Percentiles rank a stretch among this genome's conserved stretches.
phyloP scores from a whole-genome alignment of 2,888 invertebrate genomes.

The Drosophila borealis region DNA sequence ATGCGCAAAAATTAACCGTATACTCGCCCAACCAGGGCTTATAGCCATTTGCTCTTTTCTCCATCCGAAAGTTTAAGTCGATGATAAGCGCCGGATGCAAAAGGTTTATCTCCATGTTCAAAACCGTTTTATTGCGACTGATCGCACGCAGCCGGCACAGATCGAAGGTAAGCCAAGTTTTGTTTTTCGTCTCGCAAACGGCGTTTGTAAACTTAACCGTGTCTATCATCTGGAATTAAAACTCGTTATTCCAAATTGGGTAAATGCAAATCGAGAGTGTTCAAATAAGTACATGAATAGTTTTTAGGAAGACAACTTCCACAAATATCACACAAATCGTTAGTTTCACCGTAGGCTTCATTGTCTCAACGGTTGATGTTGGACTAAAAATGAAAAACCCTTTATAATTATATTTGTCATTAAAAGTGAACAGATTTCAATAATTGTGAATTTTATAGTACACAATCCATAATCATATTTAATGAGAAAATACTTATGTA shows the following conservation, averaged over 20 bases:
- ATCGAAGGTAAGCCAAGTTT: slow-evolving; percentile 14
- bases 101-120: slow-evolving; percentile 4
- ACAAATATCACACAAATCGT: background rate
- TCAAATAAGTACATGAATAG: background rate
- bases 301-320: background rate
- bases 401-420: too few species aligned
- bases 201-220: slow-evolving; percentile 22
- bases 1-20: slow-evolving; percentile 9
- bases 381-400: background rate
- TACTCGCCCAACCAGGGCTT: slow-evolving; percentile 16
- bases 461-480: too few species aligned
- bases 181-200: slow-evolving; percentile 22
- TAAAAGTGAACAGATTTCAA: too few species aligned
- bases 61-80: background rate
- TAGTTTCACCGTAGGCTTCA: background rate
- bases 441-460: too few species aligned
- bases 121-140: slow-evolving; percentile 2
- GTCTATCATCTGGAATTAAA: background rate
- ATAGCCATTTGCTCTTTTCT: slow-evolving; percentile 31
- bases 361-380: background rate
- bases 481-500: too few species aligned
- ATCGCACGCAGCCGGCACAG: slow-evolving; percentile 19
- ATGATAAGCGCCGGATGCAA: too few species aligned
- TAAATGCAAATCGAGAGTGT: too few species aligned
- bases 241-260: background rate